Conservation (phyloP, 2,113 vertebrate genomes). For the Dermatemys mawii region DNA sequence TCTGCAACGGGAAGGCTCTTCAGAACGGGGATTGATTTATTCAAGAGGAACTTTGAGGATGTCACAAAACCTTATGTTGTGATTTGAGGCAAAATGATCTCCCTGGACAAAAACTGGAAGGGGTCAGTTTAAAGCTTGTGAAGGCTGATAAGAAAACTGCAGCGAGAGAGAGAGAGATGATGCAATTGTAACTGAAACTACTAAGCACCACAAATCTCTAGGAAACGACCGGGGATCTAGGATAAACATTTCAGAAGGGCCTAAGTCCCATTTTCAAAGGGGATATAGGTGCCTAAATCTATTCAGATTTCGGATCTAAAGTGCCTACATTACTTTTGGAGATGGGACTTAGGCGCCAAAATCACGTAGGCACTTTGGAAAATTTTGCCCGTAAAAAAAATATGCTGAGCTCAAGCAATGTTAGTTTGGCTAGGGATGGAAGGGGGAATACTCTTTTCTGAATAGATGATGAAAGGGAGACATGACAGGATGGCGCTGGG, state of each 20-base stretch:
- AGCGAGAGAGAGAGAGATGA: not conserved
- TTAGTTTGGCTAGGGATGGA: not conserved
- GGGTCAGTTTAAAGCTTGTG: not conserved
- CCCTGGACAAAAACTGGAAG: not conserved
- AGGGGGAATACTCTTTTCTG: not conserved
- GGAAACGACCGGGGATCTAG: not conserved
- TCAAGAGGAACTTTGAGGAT: not conserved
- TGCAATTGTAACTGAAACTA: not conserved
- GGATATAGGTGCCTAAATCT: not conserved
- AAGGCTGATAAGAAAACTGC: not conserved
- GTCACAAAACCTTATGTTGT: not conserved
- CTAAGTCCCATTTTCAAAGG: not conserved
- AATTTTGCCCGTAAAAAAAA: not conserved
- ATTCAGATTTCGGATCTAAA: not conserved
- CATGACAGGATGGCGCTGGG: not conserved
- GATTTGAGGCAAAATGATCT: not conserved
- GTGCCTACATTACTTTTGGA: not conserved
- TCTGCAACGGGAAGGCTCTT: not conserved
- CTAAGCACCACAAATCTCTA: not conserved
- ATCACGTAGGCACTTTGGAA: not conserved
- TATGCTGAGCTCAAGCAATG: not conserved
- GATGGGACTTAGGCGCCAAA: not conserved
- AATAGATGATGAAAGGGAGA: not conserved
- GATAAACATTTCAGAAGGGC: not conserved
- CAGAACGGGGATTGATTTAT: not conserved